Conservation (phyloP, 2,888 invertebrate species). For the Brachynemurus nebulosus region DNA sequence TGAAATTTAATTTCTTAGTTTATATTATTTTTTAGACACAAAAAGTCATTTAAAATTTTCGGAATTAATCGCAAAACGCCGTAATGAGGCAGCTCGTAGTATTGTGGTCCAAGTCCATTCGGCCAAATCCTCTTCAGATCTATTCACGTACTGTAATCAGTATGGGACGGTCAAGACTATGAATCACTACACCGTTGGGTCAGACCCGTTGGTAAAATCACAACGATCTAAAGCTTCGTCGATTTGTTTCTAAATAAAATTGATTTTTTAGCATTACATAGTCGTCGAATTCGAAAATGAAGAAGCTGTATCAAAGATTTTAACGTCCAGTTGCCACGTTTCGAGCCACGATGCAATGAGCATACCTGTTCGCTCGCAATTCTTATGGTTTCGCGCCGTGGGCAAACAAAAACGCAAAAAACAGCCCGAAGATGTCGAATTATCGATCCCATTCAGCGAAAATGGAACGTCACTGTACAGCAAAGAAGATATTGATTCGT, state of each 20-base stretch:
- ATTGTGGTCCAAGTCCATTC: slow-evolving; percentile 66
- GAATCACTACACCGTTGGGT: slow-evolving; percentile 43
- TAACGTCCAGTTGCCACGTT: slow-evolving; percentile 42
- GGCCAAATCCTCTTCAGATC: slow-evolving; percentile 48
- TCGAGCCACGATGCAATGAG: slow-evolving; percentile 32
- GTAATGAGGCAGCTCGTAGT: slow-evolving; percentile 51
- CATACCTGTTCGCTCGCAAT: slow-evolving; percentile 52
- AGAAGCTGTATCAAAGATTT: slow-evolving; percentile 37
- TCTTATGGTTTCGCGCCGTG: slow-evolving; percentile 51
- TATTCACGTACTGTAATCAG: slow-evolving; percentile 52
- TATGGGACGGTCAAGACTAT: slow-evolving; percentile 49
- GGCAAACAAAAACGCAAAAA: slow-evolving; percentile 23
- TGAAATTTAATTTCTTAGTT: neutral
- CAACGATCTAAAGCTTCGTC: slow-evolving; percentile 1
- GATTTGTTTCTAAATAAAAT: slow-evolving; percentile 18
- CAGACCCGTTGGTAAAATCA: slow-evolving; percentile 28
- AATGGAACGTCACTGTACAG: slow-evolving; percentile 35
- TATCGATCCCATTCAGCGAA: slow-evolving; percentile 25
- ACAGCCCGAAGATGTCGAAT: slow-evolving; percentile 21
- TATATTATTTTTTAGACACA: slow-evolving; percentile 9
- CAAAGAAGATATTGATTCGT: slow-evolving; percentile 32
- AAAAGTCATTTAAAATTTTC: slow-evolving; percentile 33
- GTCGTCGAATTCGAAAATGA: slow-evolving; percentile 54
- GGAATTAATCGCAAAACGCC: slow-evolving; percentile 41
- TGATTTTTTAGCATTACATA: slow-evolving; percentile 48